Evolutionary conservation across 2,113 vertebrate species (phyloP).

Genomic region (Anolis sagrei): DNA sequence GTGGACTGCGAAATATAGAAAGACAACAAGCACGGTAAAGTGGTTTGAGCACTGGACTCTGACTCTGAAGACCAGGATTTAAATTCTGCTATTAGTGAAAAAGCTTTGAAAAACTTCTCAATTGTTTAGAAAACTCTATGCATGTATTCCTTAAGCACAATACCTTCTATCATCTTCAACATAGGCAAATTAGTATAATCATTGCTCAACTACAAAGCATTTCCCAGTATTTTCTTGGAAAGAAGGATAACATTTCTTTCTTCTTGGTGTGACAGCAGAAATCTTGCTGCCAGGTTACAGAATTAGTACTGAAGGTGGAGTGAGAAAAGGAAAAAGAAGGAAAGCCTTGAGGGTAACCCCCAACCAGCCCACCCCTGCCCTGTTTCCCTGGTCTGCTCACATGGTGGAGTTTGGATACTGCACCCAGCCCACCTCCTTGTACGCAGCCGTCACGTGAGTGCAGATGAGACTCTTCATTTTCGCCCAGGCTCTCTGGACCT

Average conservation of each 20-base stretch:
- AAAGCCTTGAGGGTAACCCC: conserved; percentile 64
- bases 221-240: conserved; percentile 15
- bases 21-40: too few relatives aligned
- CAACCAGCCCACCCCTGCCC: conserved; percentile 51
- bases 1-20: neutral
- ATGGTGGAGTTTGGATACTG: conserved; percentile 92
- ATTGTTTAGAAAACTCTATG: neutral
- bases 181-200: neutral
- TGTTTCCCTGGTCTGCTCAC: conserved; percentile 76
- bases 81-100: neutral
- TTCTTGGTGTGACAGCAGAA: conserved; percentile 49
- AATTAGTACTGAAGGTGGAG: conserved; percentile 46
- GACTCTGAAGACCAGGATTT: too few relatives aligned
- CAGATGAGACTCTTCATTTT: conserved; percentile 90
- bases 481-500: conserved; percentile 90
- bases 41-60: too few relatives aligned
- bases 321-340: conserved; percentile 54
- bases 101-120: neutral
- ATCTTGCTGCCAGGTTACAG: conserved; percentile 51
- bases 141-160: neutral
- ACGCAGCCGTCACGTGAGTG: conserved; percentile 91
- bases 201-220: conserved; percentile 27
- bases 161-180: neutral
- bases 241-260: neutral
- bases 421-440: conserved; percentile 96